Evolutionary conservation across 1,140 invertebrate genomes (phyloP).

Genomic region (Cyclina sinensis): DNA sequence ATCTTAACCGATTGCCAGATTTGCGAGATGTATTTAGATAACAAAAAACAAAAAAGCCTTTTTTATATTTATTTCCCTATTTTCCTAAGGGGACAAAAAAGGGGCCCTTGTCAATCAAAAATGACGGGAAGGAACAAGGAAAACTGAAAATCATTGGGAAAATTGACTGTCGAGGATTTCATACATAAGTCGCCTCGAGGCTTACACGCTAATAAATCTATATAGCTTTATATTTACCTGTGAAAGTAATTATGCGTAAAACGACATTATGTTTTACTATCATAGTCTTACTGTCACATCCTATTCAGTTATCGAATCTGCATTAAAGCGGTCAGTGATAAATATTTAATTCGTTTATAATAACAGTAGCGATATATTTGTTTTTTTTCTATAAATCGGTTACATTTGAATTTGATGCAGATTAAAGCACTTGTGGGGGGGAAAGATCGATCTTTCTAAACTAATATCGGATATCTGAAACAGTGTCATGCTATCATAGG

Average conservation of each 20-base stretch:
- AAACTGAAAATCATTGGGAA: slow-evolving; percentile 8
- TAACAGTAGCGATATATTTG: no score
- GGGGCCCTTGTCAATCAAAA: slow-evolving; percentile 31
- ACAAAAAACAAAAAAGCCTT: background rate
- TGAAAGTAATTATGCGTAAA: slow-evolving; percentile 34
- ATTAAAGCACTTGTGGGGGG: background rate
- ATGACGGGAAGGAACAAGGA: slow-evolving; percentile 32
- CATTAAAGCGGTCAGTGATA: slow-evolving; percentile 5
- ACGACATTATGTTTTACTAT: slow-evolving; percentile 6
- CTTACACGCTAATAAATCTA: slow-evolving; percentile 14
- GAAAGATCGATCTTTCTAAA: slow-evolving; percentile 5
- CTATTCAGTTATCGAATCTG: background rate
- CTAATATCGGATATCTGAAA: slow-evolving; percentile 24
- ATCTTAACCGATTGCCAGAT: background rate
- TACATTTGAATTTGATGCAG: background rate
- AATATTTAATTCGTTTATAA: background rate
- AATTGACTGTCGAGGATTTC: background rate
- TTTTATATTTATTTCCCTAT: background rate
- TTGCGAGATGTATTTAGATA: background rate
- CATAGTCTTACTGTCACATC: background rate
- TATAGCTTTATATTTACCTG: background rate
- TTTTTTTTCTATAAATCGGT: background rate
- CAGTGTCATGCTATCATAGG: background rate
- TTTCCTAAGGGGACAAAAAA: slow-evolving; percentile 10
- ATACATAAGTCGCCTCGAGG: background rate